phyloP scores from a whole-genome alignment of 1,140 invertebrate species.

The Drosophila pruinosa region DNA sequence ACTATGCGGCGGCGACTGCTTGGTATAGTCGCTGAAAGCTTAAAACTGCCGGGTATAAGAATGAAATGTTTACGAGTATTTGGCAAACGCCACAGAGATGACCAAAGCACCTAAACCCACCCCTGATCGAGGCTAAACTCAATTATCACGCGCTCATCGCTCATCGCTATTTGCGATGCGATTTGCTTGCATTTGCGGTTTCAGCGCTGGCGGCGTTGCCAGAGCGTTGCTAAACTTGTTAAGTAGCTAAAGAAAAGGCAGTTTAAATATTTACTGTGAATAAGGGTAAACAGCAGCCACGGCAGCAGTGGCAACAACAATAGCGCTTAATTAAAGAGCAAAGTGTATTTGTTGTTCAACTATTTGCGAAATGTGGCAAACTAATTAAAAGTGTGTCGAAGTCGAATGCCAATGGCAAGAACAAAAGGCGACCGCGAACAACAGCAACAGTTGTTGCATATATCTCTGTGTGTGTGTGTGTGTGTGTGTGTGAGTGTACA shows the following conservation, averaged over 20 bases:
- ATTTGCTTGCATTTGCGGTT: too few species aligned
- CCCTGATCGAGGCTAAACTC: neutral
- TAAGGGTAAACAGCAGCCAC: conserved; percentile 17
- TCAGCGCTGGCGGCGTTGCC: neutral
- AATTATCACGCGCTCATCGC: neutral
- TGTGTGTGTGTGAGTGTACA: conserved; percentile 29
- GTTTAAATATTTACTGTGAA: conserved; percentile 39
- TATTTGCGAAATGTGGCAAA: conserved; percentile 77
- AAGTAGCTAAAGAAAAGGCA: neutral
- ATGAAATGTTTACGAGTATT: too few species aligned
- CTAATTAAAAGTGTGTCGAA: conserved; percentile 74
- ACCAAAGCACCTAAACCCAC: neutral
- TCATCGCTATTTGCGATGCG: too few species aligned
- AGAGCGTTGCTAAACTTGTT: neutral
- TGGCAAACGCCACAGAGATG: too few species aligned
- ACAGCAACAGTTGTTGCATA: conserved; percentile 42
- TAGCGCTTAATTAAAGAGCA: conserved; percentile 64
- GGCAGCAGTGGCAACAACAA: conserved; percentile 8
- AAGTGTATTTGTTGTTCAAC: conserved; percentile 68
- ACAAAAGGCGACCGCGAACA: conserved; percentile 63
- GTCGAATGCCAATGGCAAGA: conserved; percentile 77
- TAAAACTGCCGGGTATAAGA: too few species aligned
- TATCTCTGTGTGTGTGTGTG: conserved; percentile 23
- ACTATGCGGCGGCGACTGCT: too few species aligned
- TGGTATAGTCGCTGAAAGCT: too few species aligned